Percentiles rank a stretch among this genome's conserved stretches.
phyloP scores from a whole-genome alignment of 35 echinoderm and acorn worm genomes.

The Strongylocentrotus purpuratus region DNA sequence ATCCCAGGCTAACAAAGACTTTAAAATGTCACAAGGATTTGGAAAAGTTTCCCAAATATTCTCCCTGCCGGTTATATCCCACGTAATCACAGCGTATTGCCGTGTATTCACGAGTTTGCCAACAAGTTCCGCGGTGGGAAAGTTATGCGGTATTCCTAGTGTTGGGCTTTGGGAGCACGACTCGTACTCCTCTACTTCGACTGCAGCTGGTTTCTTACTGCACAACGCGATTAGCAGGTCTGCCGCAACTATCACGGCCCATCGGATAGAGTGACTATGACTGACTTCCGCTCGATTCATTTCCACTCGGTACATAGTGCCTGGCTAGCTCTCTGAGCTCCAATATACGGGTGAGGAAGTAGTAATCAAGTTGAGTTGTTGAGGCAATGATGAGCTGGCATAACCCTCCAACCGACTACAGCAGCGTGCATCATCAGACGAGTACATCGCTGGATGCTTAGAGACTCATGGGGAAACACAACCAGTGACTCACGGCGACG shows the following conservation, averaged over 20 bases:
- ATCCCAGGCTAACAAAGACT: not conserved
- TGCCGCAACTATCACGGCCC: slow-evolving; percentile 49
- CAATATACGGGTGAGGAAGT: slow-evolving; percentile 28
- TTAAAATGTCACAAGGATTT: not conserved
- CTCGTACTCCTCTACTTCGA: slow-evolving; percentile 24
- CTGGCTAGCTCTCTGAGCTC: slow-evolving; percentile 40
- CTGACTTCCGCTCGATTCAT: slow-evolving; percentile 41
- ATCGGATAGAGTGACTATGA: slow-evolving; percentile 46
- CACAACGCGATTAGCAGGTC: slow-evolving; percentile 41
- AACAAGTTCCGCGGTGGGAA: slow-evolving; percentile 5
- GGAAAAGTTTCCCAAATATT: not conserved
- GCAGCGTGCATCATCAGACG: not conserved
- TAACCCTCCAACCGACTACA: slow-evolving; percentile 1
- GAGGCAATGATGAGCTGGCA: slow-evolving; percentile 40
- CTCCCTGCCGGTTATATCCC: not conserved
- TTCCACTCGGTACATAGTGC: slow-evolving; percentile 47
- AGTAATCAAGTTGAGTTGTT: slow-evolving; percentile 38
- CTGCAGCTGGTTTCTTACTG: slow-evolving; percentile 20
- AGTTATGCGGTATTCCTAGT: slow-evolving; percentile 14
- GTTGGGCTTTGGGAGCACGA: slow-evolving; percentile 10
- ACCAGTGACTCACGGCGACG: not conserved
- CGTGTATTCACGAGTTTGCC: slow-evolving; percentile 3
- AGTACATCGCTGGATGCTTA: not conserved
- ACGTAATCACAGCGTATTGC: not conserved
- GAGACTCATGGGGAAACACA: not conserved